Conservation (phyloP, 1,140 invertebrate species). For the Diploscapter pachys region DNA sequence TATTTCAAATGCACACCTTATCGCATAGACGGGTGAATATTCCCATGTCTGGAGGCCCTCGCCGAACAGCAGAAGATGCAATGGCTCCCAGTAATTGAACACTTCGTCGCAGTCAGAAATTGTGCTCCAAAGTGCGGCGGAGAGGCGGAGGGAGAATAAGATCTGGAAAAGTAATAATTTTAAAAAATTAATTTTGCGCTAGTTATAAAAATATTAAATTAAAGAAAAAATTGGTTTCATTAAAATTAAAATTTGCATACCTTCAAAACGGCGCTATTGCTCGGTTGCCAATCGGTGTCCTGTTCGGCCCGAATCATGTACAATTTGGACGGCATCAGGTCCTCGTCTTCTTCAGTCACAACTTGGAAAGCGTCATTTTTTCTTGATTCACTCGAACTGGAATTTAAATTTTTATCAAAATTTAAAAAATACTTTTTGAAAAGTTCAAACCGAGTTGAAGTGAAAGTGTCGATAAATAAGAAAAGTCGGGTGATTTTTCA, state of each 20-base stretch:
- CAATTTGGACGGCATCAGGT: too few relatives aligned
- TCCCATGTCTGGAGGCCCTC: constrained; percentile 98
- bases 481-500: too few relatives aligned
- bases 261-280: constrained; percentile 18
- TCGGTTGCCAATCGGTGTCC: constrained; percentile 6
- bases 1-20: constrained; percentile 77
- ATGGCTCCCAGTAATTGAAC: constrained; percentile 98
- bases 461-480: too few relatives aligned
- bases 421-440: too few relatives aligned
- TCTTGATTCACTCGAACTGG: too few relatives aligned
- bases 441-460: too few relatives aligned
- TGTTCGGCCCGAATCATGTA: too few relatives aligned
- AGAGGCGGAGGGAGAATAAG: constrained; percentile 28
- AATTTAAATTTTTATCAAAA: too few relatives aligned
- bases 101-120: constrained; percentile 98
- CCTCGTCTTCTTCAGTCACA: too few relatives aligned
- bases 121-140: constrained; percentile 80
- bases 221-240: background rate
- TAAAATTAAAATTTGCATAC: constrained; percentile 5
- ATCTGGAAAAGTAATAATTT: background rate
- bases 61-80: constrained; percentile 79
- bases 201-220: background rate
- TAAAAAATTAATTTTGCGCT: too few relatives aligned
- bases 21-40: constrained; percentile 87
- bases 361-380: too few relatives aligned